Percentiles rank a stretch among this genome's conserved stretches.
phyloP scores from a whole-genome alignment of 2,113 vertebrate genomes.

The Australoheros scitulus region DNA sequence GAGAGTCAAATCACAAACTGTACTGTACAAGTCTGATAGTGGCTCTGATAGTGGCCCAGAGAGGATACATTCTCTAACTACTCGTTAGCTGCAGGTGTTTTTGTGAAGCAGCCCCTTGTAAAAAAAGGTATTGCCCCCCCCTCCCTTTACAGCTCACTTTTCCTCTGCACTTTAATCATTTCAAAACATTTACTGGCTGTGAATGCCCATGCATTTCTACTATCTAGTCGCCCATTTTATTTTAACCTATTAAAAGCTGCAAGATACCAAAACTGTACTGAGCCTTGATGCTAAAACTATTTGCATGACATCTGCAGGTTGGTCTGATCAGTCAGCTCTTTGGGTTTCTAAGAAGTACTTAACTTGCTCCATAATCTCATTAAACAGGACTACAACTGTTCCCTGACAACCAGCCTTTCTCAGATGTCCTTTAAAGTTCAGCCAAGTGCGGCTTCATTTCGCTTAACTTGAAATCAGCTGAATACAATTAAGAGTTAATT shows the following conservation, averaged over 20 bases:
- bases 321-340: constrained; percentile 5
- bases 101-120: constrained; percentile 20
- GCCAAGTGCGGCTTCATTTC: constrained; percentile 22
- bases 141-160: not conserved
- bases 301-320: constrained; percentile 20
- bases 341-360: constrained; percentile 26
- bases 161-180: not conserved
- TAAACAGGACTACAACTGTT: constrained; percentile 37
- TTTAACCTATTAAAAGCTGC: constrained; percentile 2
- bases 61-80: constrained; percentile 34
- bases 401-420: constrained; percentile 46
- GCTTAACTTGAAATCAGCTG: constrained; percentile 3
- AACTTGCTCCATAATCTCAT: constrained; percentile 37
- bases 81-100: constrained; percentile 33
- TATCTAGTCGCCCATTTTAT: not conserved
- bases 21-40: not conserved
- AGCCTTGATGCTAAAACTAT: constrained; percentile 11
- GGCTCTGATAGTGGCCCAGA: constrained; percentile 9
- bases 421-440: constrained; percentile 42
- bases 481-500: constrained; percentile 17
- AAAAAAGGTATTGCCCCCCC: not conserved
- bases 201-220: not conserved
- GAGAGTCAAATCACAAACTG: constrained; percentile 15
- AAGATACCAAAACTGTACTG: not conserved
- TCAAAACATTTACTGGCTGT: constrained; percentile 14